phyloP scores from a whole-genome alignment of 2,888 invertebrate species.

The Caprella mutica region DNA sequence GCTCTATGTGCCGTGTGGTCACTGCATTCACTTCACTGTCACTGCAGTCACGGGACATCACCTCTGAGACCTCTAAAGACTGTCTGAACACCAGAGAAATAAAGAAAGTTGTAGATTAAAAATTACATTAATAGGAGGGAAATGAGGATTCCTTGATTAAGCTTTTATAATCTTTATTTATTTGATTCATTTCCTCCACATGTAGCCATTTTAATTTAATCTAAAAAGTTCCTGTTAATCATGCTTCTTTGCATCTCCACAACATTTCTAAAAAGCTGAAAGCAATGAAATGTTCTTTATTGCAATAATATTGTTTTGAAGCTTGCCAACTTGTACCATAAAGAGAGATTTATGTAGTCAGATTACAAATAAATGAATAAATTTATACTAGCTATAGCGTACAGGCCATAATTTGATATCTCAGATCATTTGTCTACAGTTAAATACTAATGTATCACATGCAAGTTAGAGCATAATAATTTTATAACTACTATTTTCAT shows the following conservation, averaged over 20 bases:
- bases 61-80: conserved; percentile 17
- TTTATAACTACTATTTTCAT: too few relatives aligned
- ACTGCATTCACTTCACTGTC: conserved; percentile 75
- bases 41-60: conserved; percentile 42
- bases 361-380: too few relatives aligned
- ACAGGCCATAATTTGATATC: too few relatives aligned
- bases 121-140: conserved; percentile 1
- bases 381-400: too few relatives aligned
- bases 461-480: too few relatives aligned
- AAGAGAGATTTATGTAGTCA: too few relatives aligned
- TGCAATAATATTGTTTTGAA: too few relatives aligned
- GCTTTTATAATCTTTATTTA: background rate
- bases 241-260: background rate
- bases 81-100: conserved; percentile 14
- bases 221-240: conserved; percentile 1
- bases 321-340: too few relatives aligned
- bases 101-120: conserved; percentile 9
- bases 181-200: background rate
- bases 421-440: too few relatives aligned
- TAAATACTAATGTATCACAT: too few relatives aligned
- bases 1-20: conserved; percentile 55
- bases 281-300: too few relatives aligned
- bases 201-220: background rate
- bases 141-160: background rate
- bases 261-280: too few relatives aligned